These are phyloP conservation scores for Prolemur simus DNA, from an alignment of 2,113 vertebrate species.

Conservation along the genomic window DNA sequence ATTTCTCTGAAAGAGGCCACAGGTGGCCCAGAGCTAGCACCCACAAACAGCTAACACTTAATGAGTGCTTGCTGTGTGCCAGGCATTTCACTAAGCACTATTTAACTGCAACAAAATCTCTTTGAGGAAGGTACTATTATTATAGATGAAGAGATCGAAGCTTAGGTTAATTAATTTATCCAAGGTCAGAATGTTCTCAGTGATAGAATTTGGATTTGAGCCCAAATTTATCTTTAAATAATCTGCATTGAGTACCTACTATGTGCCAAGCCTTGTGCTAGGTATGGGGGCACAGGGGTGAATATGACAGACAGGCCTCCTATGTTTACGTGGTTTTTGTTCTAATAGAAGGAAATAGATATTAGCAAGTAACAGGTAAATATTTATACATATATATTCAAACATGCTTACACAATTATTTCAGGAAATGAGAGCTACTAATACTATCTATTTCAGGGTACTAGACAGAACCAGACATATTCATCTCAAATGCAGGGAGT, in stretches of 20 bases:
- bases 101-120: neutral
- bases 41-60: neutral
- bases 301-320: neutral
- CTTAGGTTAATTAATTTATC: neutral
- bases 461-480: neutral
- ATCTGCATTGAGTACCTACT: neutral
- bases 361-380: neutral
- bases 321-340: neutral
- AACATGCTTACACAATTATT: neutral
- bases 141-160: neutral
- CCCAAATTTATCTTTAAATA: neutral
- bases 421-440: neutral
- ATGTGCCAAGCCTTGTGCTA: neutral
- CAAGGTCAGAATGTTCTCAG: neutral
- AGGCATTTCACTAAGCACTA: neutral
- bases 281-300: neutral
- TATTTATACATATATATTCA: neutral
- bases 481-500: neutral
- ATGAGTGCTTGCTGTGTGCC: neutral
- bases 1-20: slow-evolving; percentile 77
- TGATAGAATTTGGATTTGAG: neutral
- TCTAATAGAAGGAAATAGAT: neutral
- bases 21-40: neutral
- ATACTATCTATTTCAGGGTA: neutral
- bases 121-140: neutral